Evolutionary conservation across 1,140 invertebrate genomes (phyloP), one percentile per base, ranked within the genome.

Genomic region (Heterodera schachtii): DNA sequence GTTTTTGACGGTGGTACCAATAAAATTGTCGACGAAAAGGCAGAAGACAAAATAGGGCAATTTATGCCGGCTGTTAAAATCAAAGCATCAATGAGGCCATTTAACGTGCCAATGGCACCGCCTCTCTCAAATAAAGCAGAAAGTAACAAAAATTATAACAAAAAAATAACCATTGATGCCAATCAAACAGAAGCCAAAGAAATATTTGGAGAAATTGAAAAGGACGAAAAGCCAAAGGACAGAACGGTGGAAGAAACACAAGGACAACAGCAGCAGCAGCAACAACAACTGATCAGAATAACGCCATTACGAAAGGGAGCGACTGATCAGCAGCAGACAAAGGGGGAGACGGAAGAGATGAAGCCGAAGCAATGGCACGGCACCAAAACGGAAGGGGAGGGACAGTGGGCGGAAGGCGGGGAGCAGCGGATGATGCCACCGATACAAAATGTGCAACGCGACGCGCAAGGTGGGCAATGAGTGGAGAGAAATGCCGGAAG

Each of bases 361-460:
- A 57, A 79, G 11, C 82, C 81, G 49, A 84, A 80, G 21, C 60
- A 71, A 60, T 57, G 46, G 73, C 75, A 79, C 47, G 21, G 57
- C 41, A 60, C 73, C 49, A 73, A 83, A 52, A 52, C 49, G 49
- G 49, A 52, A 31, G 31, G 31, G 31, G 31, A 31, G 31, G 31
- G 31, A 31, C 31, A 31, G 31, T 31, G 31, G 31, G 31, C 31
- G 31, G 31, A 31, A 31, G 31, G 31, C 31, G 31, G 31, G 31
- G 31, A 31, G 31, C 49, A 52, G 49, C 49, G 11, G 11, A 52
- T 52, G 11, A 52, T 11, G 49, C 6, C 49, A 52, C 49, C 57
- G 31, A 31, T 31, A 31, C 31, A 31, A 64, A 19, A 11, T 43
- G 41, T 46, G 21, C 69, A 21, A 11, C 31, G 69, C 4, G 69